A percentile compares a stretch with the other conserved stretches of the same genome.
phyloP scores from a whole-genome alignment of 2,797 vertebrate species.

The Bryconaethiops microstoma region DNA sequence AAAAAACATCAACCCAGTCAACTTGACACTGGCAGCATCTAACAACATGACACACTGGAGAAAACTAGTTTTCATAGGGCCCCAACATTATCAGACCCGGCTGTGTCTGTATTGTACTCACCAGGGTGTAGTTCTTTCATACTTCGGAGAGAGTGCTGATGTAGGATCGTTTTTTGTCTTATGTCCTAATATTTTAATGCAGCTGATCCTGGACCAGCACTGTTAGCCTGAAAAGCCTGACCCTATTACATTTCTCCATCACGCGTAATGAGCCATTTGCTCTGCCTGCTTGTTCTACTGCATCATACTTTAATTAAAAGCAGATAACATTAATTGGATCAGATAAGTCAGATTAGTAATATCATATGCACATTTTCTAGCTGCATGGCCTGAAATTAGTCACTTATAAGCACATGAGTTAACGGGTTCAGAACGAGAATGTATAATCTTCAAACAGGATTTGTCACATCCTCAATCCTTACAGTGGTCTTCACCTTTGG shows the following conservation, averaged over 20 bases:
- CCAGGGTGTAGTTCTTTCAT: not conserved
- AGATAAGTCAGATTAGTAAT: conserved; percentile 46
- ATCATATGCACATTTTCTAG: conserved; percentile 23
- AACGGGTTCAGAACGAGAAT: conserved; percentile 30
- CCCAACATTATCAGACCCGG: no score
- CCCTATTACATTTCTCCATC: conserved; percentile 7
- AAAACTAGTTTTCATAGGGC: no score
- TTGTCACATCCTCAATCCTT: conserved; percentile 1
- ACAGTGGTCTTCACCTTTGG: not conserved
- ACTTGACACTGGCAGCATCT: no score
- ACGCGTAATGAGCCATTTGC: conserved; percentile 17
- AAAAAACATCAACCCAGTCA: no score
- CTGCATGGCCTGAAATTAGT: conserved; percentile 34
- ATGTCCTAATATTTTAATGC: not conserved
- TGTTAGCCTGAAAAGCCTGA: not conserved
- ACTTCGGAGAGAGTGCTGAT: not conserved
- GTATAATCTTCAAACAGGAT: conserved; percentile 1
- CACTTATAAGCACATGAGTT: conserved; percentile 20
- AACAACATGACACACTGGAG: no score
- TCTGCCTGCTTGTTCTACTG: conserved; percentile 36
- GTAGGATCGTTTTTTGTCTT: conserved; percentile 5
- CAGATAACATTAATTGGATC: conserved; percentile 40
- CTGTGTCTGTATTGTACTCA: not conserved
- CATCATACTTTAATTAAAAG: conserved; percentile 46
- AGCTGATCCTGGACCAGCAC: conserved; percentile 5